Evolutionary conservation across 2,113 vertebrate genomes (phyloP).

Genomic region (Oostethus manadensis): DNA sequence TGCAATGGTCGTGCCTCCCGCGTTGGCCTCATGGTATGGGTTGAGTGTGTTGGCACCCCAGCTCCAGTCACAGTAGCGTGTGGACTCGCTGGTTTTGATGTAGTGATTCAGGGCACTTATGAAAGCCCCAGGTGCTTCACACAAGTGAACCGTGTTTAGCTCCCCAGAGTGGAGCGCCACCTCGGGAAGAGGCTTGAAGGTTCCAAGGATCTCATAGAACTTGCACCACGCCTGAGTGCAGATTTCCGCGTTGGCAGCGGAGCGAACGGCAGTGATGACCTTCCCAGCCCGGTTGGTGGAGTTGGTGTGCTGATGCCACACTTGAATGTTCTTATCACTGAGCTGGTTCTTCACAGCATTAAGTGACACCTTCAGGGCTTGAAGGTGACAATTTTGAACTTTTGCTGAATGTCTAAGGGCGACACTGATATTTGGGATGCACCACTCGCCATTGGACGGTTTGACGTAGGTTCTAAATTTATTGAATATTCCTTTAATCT

Average conservation of each 20-base stretch:
- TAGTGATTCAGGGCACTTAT: constrained; percentile 89
- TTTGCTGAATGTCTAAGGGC: constrained; percentile 63
- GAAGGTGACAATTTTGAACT: constrained; percentile 65
- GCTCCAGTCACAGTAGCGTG: constrained; percentile 80
- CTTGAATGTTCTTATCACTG: constrained; percentile 87
- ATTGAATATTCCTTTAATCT: constrained; percentile 79
- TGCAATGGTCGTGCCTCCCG: constrained; percentile 78
- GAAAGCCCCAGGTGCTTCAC: constrained; percentile 93
- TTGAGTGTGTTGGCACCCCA: constrained; percentile 91
- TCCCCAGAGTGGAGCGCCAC: constrained; percentile 74
- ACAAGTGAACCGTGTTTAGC: constrained; percentile 86
- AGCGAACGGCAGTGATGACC: constrained; percentile 79
- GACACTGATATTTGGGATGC: constrained; percentile 71
- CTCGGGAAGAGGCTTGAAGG: constrained; percentile 76
- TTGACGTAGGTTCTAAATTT: constrained; percentile 77
- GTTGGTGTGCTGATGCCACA: constrained; percentile 93
- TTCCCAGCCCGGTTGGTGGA: constrained; percentile 89
- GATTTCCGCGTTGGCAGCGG: constrained; percentile 81
- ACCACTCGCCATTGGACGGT: constrained; percentile 74
- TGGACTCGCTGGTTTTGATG: constrained; percentile 74
- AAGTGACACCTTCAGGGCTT: constrained; percentile 80
- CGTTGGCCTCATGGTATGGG: constrained; percentile 88
- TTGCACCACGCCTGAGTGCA: constrained; percentile 96
- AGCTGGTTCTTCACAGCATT: constrained; percentile 89
- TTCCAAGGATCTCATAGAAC: constrained; percentile 86